phyloP scores from a whole-genome alignment of 2,797 vertebrate species.

The Vultur gryphus region DNA sequence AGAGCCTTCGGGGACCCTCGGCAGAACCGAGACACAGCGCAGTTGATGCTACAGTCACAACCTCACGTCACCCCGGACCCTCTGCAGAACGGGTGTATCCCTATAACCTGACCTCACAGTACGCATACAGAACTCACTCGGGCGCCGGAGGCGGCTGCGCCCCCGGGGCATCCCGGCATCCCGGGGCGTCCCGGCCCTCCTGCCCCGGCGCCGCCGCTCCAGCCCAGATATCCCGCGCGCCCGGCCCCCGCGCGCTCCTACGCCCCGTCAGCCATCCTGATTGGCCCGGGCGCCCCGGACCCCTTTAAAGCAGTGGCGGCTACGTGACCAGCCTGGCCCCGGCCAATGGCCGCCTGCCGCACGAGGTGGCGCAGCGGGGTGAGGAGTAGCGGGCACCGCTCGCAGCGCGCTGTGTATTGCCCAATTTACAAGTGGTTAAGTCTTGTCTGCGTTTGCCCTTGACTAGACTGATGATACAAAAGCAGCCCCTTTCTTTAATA shows the following conservation, averaged over 20 bases:
- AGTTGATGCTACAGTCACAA: neutral
- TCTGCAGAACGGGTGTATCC: too few species aligned
- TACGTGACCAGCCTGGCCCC: too few species aligned
- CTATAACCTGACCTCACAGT: neutral
- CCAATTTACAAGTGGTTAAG: neutral
- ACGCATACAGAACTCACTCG: neutral
- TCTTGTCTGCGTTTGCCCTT: neutral
- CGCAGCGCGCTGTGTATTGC: neutral
- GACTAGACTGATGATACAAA: neutral
- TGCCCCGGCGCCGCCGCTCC: fast-evolving
- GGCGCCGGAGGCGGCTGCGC: too few species aligned
- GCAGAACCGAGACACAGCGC: too few species aligned
- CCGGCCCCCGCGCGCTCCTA: neutral
- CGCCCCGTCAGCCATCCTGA: neutral
- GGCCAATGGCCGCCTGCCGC: neutral
- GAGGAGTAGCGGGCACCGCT: neutral
- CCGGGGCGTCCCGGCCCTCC: fast-evolving
- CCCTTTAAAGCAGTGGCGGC: neutral
- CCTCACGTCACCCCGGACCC: neutral
- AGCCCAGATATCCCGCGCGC: too few species aligned
- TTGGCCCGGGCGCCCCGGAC: neutral
- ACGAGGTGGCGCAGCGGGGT: too few species aligned
- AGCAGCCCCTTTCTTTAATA: neutral
- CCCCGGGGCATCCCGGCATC: too few species aligned
- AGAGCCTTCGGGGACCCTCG: fast-evolving